Base-by-base conservation (phyloP, 2,797 vertebrate species). In the Margarornis squamiger region DNA sequence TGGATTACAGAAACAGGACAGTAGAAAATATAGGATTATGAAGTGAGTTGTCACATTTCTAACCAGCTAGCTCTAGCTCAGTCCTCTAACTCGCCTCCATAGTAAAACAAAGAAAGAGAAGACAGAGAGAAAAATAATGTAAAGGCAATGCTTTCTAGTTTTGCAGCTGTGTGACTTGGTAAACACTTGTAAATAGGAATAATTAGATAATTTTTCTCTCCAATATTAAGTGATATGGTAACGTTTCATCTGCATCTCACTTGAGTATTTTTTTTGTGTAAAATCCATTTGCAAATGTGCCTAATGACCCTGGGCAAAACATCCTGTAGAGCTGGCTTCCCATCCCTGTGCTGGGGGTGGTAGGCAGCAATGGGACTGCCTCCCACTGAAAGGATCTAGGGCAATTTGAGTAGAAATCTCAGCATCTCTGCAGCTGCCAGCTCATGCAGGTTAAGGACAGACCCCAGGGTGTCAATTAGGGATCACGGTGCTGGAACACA, bases 221-320 rank as follows among this genome's bases (percentile, higher is more conserved):
- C 49, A 7, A 0, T 61, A 32, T 76, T 7, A 38, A 72, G 55
- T 43, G 54, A 43, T 75, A 12, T 1, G 49, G 20, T 91, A 61
- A 83, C 41, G 23, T 79, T 90, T 72, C 49, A 63, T 72, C 58
- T 90, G 18, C 62, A 65, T 86, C 39, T 95, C 46, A 36, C 32
- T 70, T 12, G 1, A 26, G 11, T 62, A 3, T 66, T 38, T 70
- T 51, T 51, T 83, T 71, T 49, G 48, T 72, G 36, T 82, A 68
- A 48, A 70, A n/a, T 20, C 10, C 94, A 43, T 74, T 68, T 86
- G 62, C n/a, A 84, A 36, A 83, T 8, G 20, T 71, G 23, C 51
- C 41, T 65, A 3, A 54, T 39, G 62, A 90, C 36, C 20, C 15
- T 70, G 57, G 78, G 57, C 68, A 57, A 57, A 82, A 52, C 26